Conservation (phyloP, 37 sponge, comb jelly and placozoan genomes). For the Spongilla lacustris region DNA sequence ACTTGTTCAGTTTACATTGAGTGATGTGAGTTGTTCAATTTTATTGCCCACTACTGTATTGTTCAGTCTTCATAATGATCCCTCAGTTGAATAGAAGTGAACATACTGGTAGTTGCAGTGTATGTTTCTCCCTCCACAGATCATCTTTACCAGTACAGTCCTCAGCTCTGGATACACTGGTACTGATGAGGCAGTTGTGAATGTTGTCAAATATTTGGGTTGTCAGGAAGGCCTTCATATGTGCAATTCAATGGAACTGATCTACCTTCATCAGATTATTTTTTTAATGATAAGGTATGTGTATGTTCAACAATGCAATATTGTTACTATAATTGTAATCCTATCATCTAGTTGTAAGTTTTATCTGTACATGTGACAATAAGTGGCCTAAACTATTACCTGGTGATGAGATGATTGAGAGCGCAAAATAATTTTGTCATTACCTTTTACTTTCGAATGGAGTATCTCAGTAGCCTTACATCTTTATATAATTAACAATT, state of each 20-base stretch:
- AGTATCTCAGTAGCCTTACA: too few relatives aligned
- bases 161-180: neutral
- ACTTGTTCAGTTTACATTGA: neutral
- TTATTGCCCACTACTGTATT: too few relatives aligned
- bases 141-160: too few relatives aligned
- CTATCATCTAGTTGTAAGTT: neutral
- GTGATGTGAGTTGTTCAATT: constrained; percentile 1
- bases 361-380: neutral
- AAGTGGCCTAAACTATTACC: neutral
- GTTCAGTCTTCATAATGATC: too few relatives aligned
- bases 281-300: neutral
- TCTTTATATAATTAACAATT: too few relatives aligned
- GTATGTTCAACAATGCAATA: neutral
- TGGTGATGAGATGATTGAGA: constrained; percentile 4
- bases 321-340: too few relatives aligned
- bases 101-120: too few relatives aligned
- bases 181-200: neutral
- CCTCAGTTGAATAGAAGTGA: too few relatives aligned
- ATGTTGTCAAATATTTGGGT: constrained; percentile 3
- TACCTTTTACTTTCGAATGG: too few relatives aligned
- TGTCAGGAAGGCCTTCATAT: neutral
- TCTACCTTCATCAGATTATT: neutral
- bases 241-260: neutral
- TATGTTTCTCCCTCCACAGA: too few relatives aligned
- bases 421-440: too few relatives aligned